phyloP scores from a whole-genome alignment of 2,113 vertebrate species.

The Orthochromis malagaraziensis region DNA sequence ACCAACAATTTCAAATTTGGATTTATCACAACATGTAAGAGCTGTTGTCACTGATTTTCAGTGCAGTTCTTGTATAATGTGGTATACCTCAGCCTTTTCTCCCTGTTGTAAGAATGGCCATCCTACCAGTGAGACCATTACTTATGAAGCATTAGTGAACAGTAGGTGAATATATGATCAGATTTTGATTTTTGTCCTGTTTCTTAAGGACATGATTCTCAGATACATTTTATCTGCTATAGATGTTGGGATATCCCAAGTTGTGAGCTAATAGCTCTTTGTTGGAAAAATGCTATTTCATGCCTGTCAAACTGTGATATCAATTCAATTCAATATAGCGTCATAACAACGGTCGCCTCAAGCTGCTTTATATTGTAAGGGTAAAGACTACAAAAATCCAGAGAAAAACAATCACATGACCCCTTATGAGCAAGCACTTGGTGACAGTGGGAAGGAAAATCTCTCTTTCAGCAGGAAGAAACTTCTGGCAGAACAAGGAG shows the following conservation, averaged over 20 bases:
- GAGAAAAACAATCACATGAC: background rate
- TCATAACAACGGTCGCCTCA: background rate
- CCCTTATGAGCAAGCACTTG: background rate
- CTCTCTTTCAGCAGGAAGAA: background rate
- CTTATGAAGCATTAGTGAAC: background rate
- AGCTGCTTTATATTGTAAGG: background rate
- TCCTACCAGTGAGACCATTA: background rate
- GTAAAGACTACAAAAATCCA: background rate
- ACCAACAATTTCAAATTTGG: background rate
- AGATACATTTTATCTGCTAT: background rate
- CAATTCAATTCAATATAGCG: background rate
- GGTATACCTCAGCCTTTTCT: background rate
- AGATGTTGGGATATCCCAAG: background rate
- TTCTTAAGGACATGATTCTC: background rate
- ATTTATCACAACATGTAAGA: background rate
- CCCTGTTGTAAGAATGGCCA: background rate
- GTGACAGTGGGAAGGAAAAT: background rate
- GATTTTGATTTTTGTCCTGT: background rate
- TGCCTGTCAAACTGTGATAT: background rate
- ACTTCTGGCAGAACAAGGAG: background rate
- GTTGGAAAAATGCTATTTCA: background rate
- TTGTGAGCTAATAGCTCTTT: background rate
- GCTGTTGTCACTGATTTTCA: background rate
- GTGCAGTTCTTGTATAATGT: background rate
- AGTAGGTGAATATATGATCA: background rate